Base-by-base conservation (phyloP, 2,797 vertebrate genomes). In the Halcyon chelicuti region DNA sequence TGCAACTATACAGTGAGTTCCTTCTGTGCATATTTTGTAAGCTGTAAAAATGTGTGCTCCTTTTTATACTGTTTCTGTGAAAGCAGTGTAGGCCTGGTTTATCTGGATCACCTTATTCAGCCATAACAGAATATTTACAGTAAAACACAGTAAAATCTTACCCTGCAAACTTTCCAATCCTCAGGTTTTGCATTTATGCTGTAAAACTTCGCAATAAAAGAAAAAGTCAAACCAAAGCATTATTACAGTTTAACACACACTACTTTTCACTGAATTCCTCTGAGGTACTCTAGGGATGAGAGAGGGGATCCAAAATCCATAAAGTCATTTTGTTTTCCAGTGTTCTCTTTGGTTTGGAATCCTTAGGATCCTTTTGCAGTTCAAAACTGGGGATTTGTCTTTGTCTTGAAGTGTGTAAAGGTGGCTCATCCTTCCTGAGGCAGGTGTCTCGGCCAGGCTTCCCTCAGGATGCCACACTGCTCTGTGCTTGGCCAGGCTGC, bases 201-300 rank as follows among this genome's bases (percentile, higher is more conserved):
- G 28, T 71, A 82, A 80, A 79, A 77, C 9, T 39, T 80, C 40
- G 40, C 87, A 79, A 55, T 35, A 42, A 70, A 88, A 92, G 55
- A 71, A 88, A 44, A 85, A 57, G 3, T 33, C 18, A 63, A 86
- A 67, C 18, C 3, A 55, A 73, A 74, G 40, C 22, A 51, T 0
- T 0, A 35, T 67, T 74, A n/a, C 12, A 54, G 20, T 81, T 84
- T 2, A 62, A 60, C 18, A 21, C 1, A 0, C 8, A 17, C 28
- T 86, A 3, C 28, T 91, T 82, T 91, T 82, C 42, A n/a, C 79
- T 86, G 29, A 21, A 29, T 63, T 42, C 35, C 18, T 67, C 18
- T 82, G 35, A 63, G 3, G 2, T 42, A 10, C 37, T 82, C 6
- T 14, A 28, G 19, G 47, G 22, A 2, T 26, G 52, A 85, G 37